These are phyloP conservation scores for Drosophila incognita DNA, from an alignment of 2,888 invertebrate genomes.

Conservation along the genomic window DNA sequence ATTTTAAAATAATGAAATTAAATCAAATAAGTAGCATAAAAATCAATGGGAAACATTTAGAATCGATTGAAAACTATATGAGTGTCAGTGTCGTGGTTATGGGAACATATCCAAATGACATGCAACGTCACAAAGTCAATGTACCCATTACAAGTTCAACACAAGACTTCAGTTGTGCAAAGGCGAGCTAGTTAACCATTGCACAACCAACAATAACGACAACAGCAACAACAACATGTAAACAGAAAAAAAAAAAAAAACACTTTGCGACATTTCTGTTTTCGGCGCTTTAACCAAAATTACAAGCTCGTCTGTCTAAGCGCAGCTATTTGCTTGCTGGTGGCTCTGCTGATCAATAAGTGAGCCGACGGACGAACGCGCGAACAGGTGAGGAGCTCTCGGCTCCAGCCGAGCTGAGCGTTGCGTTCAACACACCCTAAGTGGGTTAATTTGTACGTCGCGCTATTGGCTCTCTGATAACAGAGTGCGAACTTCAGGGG, in stretches of 20 bases:
- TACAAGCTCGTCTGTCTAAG: slow-evolving; percentile 54
- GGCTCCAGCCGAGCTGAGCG: slow-evolving; percentile 10
- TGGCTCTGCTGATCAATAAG: slow-evolving; percentile 67
- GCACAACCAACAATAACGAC: slow-evolving; percentile 55
- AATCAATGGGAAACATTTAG: not conserved
- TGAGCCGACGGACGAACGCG: slow-evolving; percentile 28
- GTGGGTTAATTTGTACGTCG: slow-evolving; percentile 67
- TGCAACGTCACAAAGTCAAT: not conserved
- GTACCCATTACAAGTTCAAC: slow-evolving; percentile 24
- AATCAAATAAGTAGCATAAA: too few species aligned
- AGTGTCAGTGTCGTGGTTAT: not conserved
- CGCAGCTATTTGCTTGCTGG: slow-evolving; percentile 57
- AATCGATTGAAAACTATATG: not conserved
- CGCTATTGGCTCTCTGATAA: slow-evolving; percentile 50
- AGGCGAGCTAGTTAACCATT: slow-evolving; percentile 65
- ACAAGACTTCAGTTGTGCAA: slow-evolving; percentile 42
- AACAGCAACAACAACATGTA: slow-evolving; percentile 25
- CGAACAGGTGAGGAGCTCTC: slow-evolving; percentile 44
- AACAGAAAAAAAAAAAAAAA: slow-evolving; percentile 28
- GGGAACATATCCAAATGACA: not conserved
- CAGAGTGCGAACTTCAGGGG: slow-evolving; percentile 51
- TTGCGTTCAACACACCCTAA: slow-evolving; percentile 78
- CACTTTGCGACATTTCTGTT: slow-evolving; percentile 73
- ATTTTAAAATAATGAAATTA: not conserved
- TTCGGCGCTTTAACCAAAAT: slow-evolving; percentile 56